phyloP scores from a whole-genome alignment of 2,888 invertebrate genomes.

The Leptopilina syphax region DNA sequence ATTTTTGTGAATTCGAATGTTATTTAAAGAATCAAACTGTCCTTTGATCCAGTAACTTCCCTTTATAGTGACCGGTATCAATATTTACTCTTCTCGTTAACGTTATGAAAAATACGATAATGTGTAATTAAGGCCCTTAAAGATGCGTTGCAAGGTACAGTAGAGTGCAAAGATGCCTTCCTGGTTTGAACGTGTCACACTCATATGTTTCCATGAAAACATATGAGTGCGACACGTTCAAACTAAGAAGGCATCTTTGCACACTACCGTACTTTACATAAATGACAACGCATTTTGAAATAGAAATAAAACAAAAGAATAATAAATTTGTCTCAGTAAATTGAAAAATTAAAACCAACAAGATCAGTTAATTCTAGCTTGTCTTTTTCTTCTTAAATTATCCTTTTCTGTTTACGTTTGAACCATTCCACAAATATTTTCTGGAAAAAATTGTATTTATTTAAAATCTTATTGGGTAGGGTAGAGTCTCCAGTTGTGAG shows the following conservation, averaged over 20 bases:
- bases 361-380: neutral
- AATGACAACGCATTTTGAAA: conserved; percentile 11
- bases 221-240: too few species aligned
- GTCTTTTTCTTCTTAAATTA: neutral
- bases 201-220: too few species aligned
- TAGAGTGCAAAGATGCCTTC: too few species aligned
- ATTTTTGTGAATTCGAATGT: too few species aligned
- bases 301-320: neutral
- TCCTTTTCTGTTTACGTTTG: neutral
- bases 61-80: too few species aligned
- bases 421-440: conserved; percentile 9
- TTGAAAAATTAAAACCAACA: neutral
- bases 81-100: conserved; percentile 8
- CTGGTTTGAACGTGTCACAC: too few species aligned
- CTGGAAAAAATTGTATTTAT: neutral
- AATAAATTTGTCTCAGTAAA: too few species aligned
- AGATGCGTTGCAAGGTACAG: neutral
- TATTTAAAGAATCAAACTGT: too few species aligned
- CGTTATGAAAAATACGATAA: neutral
- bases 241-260: too few species aligned
- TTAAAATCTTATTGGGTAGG: neutral
- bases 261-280: neutral
- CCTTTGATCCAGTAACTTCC: too few species aligned
- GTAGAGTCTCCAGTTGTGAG: too few species aligned
- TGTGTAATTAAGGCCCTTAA: neutral